Conservation (phyloP, 2,888 invertebrate species). For the Tiliacea aurago region DNA sequence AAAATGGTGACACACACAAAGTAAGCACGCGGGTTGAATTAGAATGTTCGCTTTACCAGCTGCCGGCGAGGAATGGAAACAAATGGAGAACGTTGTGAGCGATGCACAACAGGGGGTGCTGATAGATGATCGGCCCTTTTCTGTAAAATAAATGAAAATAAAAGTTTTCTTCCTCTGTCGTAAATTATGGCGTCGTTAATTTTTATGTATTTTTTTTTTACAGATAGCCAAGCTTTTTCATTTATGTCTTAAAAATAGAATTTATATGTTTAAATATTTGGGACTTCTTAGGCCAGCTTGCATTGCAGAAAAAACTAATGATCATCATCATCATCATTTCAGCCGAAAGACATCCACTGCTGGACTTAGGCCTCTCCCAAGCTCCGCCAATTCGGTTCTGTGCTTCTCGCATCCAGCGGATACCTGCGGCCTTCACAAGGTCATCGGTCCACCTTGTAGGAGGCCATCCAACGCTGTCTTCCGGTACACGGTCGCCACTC, state of each 20-base stretch:
- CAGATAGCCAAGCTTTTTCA: background rate
- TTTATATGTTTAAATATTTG: background rate
- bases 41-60: conserved; percentile 71
- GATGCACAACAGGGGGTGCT: conserved; percentile 40
- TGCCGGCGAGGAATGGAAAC: conserved; percentile 67
- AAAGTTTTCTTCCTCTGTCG: conserved; percentile 12
- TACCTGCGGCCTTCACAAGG: too few species aligned
- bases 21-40: conserved; percentile 60
- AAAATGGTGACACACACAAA: conserved; percentile 27
- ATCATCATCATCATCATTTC: too few species aligned
- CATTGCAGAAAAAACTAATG: too few species aligned
- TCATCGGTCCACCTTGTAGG: too few species aligned
- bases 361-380: too few species aligned
- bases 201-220: background rate
- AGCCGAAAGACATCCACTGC: too few species aligned
- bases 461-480: too few species aligned
- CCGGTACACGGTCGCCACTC: too few species aligned
- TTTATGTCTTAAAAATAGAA: background rate
- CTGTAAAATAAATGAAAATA: background rate
- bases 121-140: conserved; percentile 1
- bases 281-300: background rate
- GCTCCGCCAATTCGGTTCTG: too few species aligned
- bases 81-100: conserved; percentile 66
- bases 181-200: background rate
- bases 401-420: too few species aligned